Conservation (phyloP, 2,113 vertebrate species). For the Procapra przewalskii region DNA sequence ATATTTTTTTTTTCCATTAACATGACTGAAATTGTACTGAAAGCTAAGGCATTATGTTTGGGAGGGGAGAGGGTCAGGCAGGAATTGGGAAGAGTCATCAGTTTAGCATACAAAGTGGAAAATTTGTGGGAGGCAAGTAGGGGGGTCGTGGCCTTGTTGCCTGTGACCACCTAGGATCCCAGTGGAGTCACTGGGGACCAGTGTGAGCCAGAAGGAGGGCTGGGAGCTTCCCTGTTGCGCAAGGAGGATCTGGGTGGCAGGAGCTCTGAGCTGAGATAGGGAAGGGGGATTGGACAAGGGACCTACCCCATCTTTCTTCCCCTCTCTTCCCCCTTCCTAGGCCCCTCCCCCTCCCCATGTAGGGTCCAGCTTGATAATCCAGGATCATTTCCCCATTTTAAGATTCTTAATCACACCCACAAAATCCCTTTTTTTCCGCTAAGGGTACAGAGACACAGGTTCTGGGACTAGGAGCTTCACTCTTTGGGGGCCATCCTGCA, state of each 20-base stretch:
- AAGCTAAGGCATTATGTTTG: neutral
- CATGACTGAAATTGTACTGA: neutral
- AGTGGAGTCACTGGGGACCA: fast-evolving
- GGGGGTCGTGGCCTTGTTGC: neutral
- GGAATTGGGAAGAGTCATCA: neutral
- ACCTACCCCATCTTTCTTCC: neutral
- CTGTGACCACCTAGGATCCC: neutral
- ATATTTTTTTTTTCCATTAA: neutral
- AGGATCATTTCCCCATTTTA: neutral
- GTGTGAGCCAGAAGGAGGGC: neutral
- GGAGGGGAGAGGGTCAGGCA: neutral
- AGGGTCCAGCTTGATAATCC: neutral
- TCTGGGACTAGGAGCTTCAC: neutral
- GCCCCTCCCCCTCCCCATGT: neutral
- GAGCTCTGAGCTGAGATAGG: neutral
- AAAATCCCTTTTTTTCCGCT: neutral
- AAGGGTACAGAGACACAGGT: neutral
- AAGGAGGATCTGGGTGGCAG: neutral
- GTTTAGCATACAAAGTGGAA: neutral
- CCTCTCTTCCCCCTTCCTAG: fast-evolving
- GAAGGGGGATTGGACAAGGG: neutral
- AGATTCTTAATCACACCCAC: neutral
- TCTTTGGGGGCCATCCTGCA: neutral
- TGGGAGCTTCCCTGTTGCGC: neutral
- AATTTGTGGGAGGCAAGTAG: neutral